Percentiles rank a stretch among this genome's conserved stretches.
These are phyloP conservation scores for Lasioglossum oenotherae DNA, from an alignment of 2,888 invertebrate genomes.

Conservation along the genomic window DNA sequence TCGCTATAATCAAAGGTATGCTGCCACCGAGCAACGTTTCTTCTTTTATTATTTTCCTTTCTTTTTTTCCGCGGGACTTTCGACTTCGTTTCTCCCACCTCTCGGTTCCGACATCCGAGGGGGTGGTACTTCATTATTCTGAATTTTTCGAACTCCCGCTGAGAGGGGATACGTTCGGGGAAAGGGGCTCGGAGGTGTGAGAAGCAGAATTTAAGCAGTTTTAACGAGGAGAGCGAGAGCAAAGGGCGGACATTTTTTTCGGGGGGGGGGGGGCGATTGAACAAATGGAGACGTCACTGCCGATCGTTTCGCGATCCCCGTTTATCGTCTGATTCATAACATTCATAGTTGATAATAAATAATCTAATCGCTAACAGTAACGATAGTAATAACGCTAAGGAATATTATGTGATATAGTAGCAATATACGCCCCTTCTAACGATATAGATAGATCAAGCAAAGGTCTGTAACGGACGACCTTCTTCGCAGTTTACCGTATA, in stretches of 20 bases:
- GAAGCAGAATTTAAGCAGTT: conserved; percentile 46
- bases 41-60: not conserved
- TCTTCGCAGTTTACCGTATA: not conserved
- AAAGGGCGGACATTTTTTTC: conserved; percentile 26
- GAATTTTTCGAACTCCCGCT: conserved; percentile 37
- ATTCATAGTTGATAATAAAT: not conserved
- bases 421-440: conserved; percentile 69
- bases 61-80: not conserved
- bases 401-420: conserved; percentile 75
- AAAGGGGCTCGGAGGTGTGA: conserved; percentile 7
- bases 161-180: conserved; percentile 26
- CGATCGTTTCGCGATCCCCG: conserved; percentile 28
- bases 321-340: conserved; percentile 29
- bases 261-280: not conserved
- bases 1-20: conserved; percentile 36
- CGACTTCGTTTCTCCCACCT: conserved; percentile 33
- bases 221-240: conserved; percentile 45
- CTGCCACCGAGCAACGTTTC: not conserved
- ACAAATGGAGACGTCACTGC: conserved; percentile 41
- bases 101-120: conserved; percentile 24
- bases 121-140: conserved; percentile 40
- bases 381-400: conserved; percentile 51
- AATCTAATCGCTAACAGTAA: not conserved
- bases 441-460: conserved; percentile 53
- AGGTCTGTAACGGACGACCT: conserved; percentile 23